phyloP scores from a whole-genome alignment of 2,888 invertebrate species.

The Drosophila rellima region DNA sequence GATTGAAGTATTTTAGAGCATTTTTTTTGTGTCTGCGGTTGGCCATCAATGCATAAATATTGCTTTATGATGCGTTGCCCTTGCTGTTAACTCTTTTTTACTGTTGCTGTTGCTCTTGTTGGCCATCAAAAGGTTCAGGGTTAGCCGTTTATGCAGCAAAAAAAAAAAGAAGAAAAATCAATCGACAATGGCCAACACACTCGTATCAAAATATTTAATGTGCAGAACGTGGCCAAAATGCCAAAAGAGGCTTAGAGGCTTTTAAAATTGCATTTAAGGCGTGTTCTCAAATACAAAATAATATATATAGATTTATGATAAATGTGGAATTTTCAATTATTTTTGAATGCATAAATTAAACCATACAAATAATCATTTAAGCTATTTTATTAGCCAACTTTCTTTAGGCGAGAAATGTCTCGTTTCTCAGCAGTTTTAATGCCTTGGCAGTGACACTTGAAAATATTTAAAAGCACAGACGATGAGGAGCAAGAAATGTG shows the following conservation, averaged over 20 bases:
- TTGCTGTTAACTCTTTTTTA: conserved; percentile 24
- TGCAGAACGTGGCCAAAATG: conserved; percentile 44
- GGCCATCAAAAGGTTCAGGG: conserved; percentile 33
- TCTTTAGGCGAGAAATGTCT: background rate
- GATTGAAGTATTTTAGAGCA: conserved; percentile 20
- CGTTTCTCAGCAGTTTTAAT: conserved; percentile 20
- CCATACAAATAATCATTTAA: background rate
- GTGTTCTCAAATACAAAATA: background rate
- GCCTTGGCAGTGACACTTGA: conserved; percentile 15
- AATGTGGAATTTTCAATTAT: background rate
- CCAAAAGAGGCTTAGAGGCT: background rate
- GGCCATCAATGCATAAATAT: conserved; percentile 35
- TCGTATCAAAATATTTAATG: conserved; percentile 54
- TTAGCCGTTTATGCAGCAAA: conserved; percentile 4
- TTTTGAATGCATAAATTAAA: background rate
- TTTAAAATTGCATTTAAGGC: background rate
- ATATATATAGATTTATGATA: no score
- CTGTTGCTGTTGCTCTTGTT: conserved; percentile 13
- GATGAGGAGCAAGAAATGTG: conserved; percentile 17
- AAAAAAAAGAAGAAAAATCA: conserved; percentile 41
- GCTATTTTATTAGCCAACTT: conserved; percentile 1
- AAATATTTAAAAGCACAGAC: background rate
- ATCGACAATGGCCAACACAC: conserved; percentile 34
- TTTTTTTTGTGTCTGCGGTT: conserved; percentile 21
- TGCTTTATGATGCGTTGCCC: conserved; percentile 43